Base-by-base conservation (phyloP, 1,140 invertebrate genomes). In the Caenorhabditis briggsae region DNA sequence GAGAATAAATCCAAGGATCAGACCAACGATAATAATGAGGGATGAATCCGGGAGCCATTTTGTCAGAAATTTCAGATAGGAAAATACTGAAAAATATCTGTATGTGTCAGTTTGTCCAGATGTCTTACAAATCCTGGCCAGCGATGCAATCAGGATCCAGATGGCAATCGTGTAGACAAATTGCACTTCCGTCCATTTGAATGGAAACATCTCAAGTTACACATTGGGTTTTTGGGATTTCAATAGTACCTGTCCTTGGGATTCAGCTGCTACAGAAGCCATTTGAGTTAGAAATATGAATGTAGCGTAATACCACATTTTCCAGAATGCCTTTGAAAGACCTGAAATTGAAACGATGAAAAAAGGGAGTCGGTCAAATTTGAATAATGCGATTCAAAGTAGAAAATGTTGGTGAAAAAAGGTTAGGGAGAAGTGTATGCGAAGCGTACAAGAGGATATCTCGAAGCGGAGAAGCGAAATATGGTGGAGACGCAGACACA, bases 191-290 rank as follows among this genome's bases (percentile, higher is more conserved):
- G 59, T 61, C 23, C 59, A 61, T 61, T 61, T 61, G 9, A 25
- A 25, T 61, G 59, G 59, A 61, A 61, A 61, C 25, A 61, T 61
- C 59, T 61, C 25, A 25, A 61, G 59, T 61, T 61, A 61, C 59
- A 61, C 16, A 58, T 9, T 61, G 8, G 8, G 23, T 9, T 25
- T 14, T 61, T 61, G 23, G 59, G n/a, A 20, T 12, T 23, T 23
- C 59, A 61, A 61, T 61, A 61, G 23, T 33, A 61, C 59, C 59
- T 23, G 59, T 25, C 59, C 59, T 61, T 61, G 9, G 1, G 59
- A 25, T 8, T 20, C 56, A 5, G 59, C 2, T 25, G 23, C 23
- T 20, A 23, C 9, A 9, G 16, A 53, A 11, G 16, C 9, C 9
- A 53, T 11, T 8, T 53, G 11, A 14, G 50, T 53, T 11, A 53